Base-by-base conservation (phyloP, 2,888 invertebrate species). In the Euproctis similis region DNA sequence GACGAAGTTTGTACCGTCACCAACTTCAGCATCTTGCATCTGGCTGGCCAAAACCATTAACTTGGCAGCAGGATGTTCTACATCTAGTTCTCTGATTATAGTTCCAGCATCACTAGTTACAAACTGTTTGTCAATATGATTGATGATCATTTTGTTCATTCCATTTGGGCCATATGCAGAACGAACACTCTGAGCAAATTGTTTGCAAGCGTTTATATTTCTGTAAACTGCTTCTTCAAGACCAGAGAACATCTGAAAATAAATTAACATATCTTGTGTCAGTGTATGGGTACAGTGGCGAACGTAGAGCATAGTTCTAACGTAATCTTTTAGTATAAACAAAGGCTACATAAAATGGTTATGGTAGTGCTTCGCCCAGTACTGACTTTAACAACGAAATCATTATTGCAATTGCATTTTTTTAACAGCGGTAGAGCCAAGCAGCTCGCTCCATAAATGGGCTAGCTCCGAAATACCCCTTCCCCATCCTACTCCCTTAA, bases 71-170 rank as follows among this genome's bases (percentile, higher is more conserved):
- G 99, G 99, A 77, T 99, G 99, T 70, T 98, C 97, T 12, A 99
- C 93, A 85, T 98, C 97, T 22, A 98, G 76, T 70, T 98, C 97
- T 42, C 93, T 89, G 52, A 99, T 93, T 39, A 99, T 98, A 0
- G 99, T 99, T 1, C 97, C 98, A 11, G 98, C 99, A 87, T 99
- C 99, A 70, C 96, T 98, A 1, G 99, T 99, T 2, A 99, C 95
- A 84, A 98, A 99, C 52, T 98, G 90, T 66, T 99, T 99, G 62
- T 98, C 98, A 47, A 99, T 88, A 69, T 99, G 98, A 80, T 99
- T 99, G 35, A 99, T 98, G 11, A 99, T 93, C 95, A 99, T 98
- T 87, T 99, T 99, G 77, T 99, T 99, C 95, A 94, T 94, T 50
- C 98, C 99, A 85, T 97, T 97, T 5, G 99, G 99, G 0, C 99